Evolutionary conservation across 2,113 vertebrate species (phyloP), one percentile per base, ranked within the genome.

Genomic region (Pungitius pungitius): DNA sequence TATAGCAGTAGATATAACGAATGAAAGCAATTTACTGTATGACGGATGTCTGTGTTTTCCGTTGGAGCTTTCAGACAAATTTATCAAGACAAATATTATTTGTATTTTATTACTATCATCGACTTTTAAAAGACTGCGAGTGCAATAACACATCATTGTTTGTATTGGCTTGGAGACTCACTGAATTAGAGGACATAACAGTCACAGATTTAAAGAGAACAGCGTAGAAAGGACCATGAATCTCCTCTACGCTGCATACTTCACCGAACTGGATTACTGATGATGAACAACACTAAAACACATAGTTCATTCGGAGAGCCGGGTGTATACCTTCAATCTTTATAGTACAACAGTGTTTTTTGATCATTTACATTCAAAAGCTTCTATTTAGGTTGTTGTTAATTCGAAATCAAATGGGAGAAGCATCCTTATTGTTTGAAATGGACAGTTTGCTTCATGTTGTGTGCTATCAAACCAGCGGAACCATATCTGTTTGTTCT

Each of bases 171-270:
- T 30, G 24, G 56, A 22, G 49, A 73, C 52, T 68, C 39, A 24
- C 18, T 24, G 15, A 4, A 22, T 1, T 77, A 17, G 42, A 62
- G 69, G 63, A 30, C 39, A 40, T 61, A 80, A 61, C 65, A n/a
- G 7, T 40, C 33, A 58, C 42, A 59, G 18, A 60, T 67, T 55
- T 37, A 51, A 52, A 55, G 51, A 58, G 71, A 30, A 37, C 26
- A n/a, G 54, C 49, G 54, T 27, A 37, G 35, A 70, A 26, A 56
- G 17, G 8, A 71, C 52, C 13, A 69, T 69, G 22, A 73, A 65
- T 85, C 80, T 69, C 65, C 12, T 56, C 54, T 58, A n/a, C 72
- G 61, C 45, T 37, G 60, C 68, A 62, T 55, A 65, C 22, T 54
- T 45, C 26, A 78, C 2, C 4, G 33, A 26, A 3, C 30, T 30